Evolutionary conservation across 1,140 invertebrate species (phyloP), one percentile per base, ranked within the genome.

Genomic region (Archivesica marissinica): DNA sequence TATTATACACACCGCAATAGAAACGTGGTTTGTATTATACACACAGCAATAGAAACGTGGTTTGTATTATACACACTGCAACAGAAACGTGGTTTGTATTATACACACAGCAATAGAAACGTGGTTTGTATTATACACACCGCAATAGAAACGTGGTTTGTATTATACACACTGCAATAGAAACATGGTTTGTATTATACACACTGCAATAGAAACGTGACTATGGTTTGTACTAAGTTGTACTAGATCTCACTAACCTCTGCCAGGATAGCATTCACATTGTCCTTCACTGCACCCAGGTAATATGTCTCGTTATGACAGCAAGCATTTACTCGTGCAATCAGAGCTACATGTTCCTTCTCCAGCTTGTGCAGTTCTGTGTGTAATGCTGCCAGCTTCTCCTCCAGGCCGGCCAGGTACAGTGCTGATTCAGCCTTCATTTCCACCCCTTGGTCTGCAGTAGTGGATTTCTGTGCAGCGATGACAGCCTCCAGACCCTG

Each of bases 301-400:
- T 88, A 76, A 50, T 81, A 86, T 7, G 84, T 89, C n/a, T 89
- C 90, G 64, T 91, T 91, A 25, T 88, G 76, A 87, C 91, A 92
- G 72, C 91, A 92, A 61, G 88, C 90, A 41, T 88, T 88, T 28
- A 91, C 50, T 61, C 84, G 52, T 15, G 79, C 80, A 2, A 84
- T 30, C 20, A 91, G 59, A 4, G 74, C 86, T 20, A 86, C 54
- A 30, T 90, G 74, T 9, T 84, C 52, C n/a, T 66, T 80, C 17
- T 87, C 50, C 20, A 90, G 33, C 1, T 72, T 77, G 13, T 59
- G 17, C 23, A 88, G 70, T 23, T 90, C 77, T 20, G 56, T 35
- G 50, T 83, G 50, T 39, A 90, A 80, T 20, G 81, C 88, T n/a
- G 78, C 41, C 39, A 87, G 64, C 59, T 85, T 83, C 44, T 84